Percentiles rank a stretch among this genome's conserved stretches.
phyloP scores from a whole-genome alignment of 30 jellyfish, hydroid and myxozoan genomes.

The Turritopsis dohrnii region DNA sequence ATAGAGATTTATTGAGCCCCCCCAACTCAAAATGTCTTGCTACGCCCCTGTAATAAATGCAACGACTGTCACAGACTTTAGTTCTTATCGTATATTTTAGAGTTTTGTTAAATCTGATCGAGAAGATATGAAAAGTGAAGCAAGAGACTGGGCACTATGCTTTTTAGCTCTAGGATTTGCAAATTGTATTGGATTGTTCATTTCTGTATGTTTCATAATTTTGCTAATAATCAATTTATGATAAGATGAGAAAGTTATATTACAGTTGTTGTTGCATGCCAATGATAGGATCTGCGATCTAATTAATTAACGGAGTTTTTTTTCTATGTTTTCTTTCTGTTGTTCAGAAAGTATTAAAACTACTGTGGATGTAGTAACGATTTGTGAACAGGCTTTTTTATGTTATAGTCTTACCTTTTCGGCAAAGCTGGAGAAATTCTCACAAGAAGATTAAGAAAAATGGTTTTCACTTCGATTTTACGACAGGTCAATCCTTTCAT shows the following conservation, averaged over 20 bases:
- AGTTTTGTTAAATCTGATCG: slow-evolving; percentile 38
- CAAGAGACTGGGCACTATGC: slow-evolving; percentile 72
- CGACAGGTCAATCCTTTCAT: slow-evolving; percentile 65
- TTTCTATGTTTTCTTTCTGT: too few species aligned
- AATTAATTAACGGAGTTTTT: too few species aligned
- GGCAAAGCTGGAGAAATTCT: slow-evolving; percentile 84
- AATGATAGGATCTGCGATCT: too few species aligned
- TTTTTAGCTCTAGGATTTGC: slow-evolving; percentile 69
- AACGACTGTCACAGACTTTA: neutral
- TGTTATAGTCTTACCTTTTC: slow-evolving; percentile 56
- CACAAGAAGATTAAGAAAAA: slow-evolving; percentile 71
- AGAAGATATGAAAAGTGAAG: slow-evolving; percentile 38
- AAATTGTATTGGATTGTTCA: slow-evolving; percentile 57
- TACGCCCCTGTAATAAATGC: too few species aligned
- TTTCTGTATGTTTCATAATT: slow-evolving; percentile 55
- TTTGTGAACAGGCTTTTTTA: neutral
- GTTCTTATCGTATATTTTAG: slow-evolving; percentile 23
- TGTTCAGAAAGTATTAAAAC: too few species aligned
- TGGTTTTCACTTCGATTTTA: slow-evolving; percentile 61
- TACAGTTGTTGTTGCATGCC: too few species aligned
- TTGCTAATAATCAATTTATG: too few species aligned
- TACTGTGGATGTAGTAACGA: neutral
- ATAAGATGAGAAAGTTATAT: too few species aligned
- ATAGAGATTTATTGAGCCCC: too few species aligned
- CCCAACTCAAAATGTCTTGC: too few species aligned